Conservation (phyloP, 1,140 invertebrate species). For the Patella vulgata region DNA sequence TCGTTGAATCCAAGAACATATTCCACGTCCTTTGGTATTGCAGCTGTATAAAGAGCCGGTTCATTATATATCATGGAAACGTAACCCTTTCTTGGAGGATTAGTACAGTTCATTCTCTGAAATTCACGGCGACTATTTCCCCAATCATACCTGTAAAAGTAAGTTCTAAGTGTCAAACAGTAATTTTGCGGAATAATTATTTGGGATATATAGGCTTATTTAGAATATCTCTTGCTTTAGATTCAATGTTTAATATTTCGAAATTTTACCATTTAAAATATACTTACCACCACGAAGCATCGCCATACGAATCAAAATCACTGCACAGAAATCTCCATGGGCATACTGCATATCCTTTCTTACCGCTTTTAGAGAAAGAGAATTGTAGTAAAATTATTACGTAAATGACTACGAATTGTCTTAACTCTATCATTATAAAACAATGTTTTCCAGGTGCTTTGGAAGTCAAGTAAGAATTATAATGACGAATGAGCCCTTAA, state of each 20-base stretch:
- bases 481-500: no score
- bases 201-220: not conserved
- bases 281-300: constrained; percentile 11
- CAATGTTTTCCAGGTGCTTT: no score
- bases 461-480: no score
- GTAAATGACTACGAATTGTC: no score
- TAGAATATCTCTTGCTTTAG: not conserved
- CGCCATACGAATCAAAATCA: not conserved
- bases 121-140: not conserved
- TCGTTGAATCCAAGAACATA: constrained; percentile 41
- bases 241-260: not conserved
- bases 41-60: not conserved
- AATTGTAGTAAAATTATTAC: no score
- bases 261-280: not conserved
- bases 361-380: no score
- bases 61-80: constrained; percentile 35
- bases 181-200: not conserved
- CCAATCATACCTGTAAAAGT: constrained; percentile 17
- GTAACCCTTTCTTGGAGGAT: constrained; percentile 18
- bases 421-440: no score
- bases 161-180: not conserved
- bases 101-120: constrained; percentile 1
- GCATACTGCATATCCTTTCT: constrained; percentile 5
- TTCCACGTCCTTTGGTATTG: constrained; percentile 12
- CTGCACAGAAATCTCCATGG: constrained; percentile 1